Conservation (phyloP, 37 sponge, comb jelly and placozoan species). For the Tethya wilhelma region DNA sequence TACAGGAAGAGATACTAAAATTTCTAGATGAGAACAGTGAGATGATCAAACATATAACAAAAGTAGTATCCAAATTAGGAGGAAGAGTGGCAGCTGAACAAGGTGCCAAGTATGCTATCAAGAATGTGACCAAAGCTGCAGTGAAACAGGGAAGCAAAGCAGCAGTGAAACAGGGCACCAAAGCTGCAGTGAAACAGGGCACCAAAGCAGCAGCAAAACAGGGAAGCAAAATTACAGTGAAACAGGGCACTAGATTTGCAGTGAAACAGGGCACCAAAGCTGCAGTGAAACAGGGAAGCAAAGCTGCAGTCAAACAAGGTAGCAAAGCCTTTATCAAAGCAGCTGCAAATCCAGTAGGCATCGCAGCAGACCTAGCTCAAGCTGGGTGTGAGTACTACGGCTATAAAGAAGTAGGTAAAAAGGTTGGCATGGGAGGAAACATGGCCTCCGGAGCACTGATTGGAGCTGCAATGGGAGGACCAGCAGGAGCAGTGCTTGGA, state of each 20-base stretch:
- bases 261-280: background rate
- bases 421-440: constrained; percentile 12
- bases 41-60: background rate
- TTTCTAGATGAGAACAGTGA: too few relatives aligned
- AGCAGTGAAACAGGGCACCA: too few relatives aligned
- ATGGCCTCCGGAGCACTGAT: constrained; percentile 7
- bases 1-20: too few relatives aligned
- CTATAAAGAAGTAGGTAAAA: constrained; percentile 7
- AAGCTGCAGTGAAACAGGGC: background rate
- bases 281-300: background rate
- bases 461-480: background rate
- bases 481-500: constrained; percentile 4
- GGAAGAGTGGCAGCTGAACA: background rate
- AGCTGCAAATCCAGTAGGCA: background rate
- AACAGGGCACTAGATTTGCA: background rate
- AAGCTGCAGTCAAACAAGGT: background rate
- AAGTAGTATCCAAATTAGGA: background rate
- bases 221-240: background rate
- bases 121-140: constrained; percentile 20
- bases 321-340: background rate
- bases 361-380: constrained; percentile 10
- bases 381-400: background rate
- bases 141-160: constrained; percentile 1
- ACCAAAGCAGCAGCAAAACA: constrained; percentile 5
- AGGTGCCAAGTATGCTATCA: background rate